These are phyloP conservation scores for Procambarus clarkii DNA, from an alignment of 1,140 invertebrate genomes.

Conservation along the genomic window DNA sequence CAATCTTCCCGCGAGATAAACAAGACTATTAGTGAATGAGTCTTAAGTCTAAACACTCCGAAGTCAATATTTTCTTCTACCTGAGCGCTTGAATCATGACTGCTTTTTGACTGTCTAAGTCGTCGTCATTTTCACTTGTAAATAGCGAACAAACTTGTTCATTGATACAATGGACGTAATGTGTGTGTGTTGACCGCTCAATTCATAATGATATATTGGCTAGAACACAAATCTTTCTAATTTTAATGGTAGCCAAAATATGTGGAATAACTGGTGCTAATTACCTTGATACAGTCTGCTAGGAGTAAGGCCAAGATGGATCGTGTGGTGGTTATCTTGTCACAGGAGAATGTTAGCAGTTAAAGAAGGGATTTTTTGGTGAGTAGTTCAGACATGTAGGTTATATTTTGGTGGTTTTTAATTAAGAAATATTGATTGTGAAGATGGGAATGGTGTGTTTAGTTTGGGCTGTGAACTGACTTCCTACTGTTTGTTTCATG, in stretches of 20 bases:
- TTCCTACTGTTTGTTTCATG: no score
- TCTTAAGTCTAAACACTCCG: no score
- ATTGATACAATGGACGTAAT: not conserved
- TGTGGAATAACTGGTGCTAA: slow-evolving; percentile 8
- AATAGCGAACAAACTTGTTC: not conserved
- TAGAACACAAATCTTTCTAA: not conserved
- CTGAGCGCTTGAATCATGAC: not conserved
- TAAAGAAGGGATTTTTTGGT: not conserved
- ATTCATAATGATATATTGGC: not conserved
- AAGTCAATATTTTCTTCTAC: not conserved
- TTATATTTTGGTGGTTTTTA: no score
- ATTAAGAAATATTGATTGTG: no score
- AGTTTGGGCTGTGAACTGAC: no score
- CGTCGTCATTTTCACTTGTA: not conserved
- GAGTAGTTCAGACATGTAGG: no score
- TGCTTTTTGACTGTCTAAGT: not conserved
- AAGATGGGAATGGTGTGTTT: no score
- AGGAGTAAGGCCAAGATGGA: not conserved
- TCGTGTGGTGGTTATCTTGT: not conserved
- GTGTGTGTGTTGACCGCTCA: not conserved
- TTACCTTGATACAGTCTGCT: not conserved
- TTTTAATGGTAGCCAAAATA: not conserved
- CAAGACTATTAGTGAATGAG: not conserved
- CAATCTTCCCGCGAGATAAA: no score
- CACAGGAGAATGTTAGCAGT: not conserved